Evolutionary conservation across 37 sponge, comb jelly and placozoan species (phyloP).

Genomic region (Chondrosia reniformis): DNA sequence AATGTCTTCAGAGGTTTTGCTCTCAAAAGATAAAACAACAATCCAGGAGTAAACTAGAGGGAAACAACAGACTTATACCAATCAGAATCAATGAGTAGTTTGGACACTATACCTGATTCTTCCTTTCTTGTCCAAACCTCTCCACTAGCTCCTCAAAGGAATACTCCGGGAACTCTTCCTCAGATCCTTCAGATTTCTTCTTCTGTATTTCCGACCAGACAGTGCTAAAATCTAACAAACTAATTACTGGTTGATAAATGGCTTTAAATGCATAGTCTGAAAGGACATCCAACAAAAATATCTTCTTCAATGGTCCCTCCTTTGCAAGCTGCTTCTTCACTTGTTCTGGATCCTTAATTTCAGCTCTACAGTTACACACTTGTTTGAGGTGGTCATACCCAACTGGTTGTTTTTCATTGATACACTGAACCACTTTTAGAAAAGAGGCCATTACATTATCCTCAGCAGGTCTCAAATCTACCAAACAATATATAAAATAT

Average conservation of each 20-base stretch:
- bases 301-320: no score
- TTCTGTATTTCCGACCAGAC: slow-evolving; percentile 6
- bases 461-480: no score
- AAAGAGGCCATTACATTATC: neutral
- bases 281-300: neutral
- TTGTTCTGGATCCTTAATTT: neutral
- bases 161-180: neutral
- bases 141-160: neutral
- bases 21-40: slow-evolving; percentile 27
- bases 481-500: neutral
- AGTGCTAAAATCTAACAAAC: neutral
- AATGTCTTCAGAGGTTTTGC: slow-evolving; percentile 34
- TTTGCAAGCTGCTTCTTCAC: no score
- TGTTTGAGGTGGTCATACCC: neutral
- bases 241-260: neutral
- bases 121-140: neutral
- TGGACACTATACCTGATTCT: neutral
- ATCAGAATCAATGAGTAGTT: no score
- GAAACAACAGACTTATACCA: no score
- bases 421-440: neutral
- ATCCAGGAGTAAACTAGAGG: slow-evolving; percentile 16
- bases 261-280: neutral
- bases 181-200: neutral
- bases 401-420: neutral
- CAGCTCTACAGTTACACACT: neutral